phyloP scores from a whole-genome alignment of 2,113 vertebrate species.

The Danio rerio region DNA sequence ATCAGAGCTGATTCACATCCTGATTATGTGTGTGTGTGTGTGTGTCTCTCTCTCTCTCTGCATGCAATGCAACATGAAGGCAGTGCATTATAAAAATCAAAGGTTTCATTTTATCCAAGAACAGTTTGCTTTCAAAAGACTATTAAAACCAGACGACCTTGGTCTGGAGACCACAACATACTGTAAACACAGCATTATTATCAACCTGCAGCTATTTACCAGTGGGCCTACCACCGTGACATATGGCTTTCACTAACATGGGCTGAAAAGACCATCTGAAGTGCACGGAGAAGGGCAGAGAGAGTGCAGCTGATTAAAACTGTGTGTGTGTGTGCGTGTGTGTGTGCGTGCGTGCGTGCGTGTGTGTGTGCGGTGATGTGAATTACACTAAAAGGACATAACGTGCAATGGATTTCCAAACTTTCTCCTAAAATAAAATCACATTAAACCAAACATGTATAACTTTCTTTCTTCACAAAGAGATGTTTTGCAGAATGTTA shows the following conservation, averaged over 20 bases:
- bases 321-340: constrained; percentile 10
- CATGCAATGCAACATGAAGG: constrained; percentile 38
- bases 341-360: neutral
- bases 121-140: constrained; percentile 64
- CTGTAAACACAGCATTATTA: constrained; percentile 69
- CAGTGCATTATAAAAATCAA: constrained; percentile 47
- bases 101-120: constrained; percentile 51
- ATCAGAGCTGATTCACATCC: constrained; percentile 5
- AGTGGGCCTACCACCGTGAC: constrained; percentile 51
- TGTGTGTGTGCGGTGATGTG: neutral
- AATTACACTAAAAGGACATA: neutral
- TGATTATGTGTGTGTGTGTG: neutral
- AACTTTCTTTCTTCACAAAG: neutral
- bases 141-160: constrained; percentile 71
- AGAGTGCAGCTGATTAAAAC: constrained; percentile 15
- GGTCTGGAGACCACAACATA: constrained; percentile 59
- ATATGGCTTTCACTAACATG: constrained; percentile 60
- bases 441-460: neutral
- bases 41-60: constrained; percentile 1
- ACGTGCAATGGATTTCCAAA: neutral
- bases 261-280: constrained; percentile 25
- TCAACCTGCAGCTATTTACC: constrained; percentile 64
- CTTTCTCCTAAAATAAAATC: neutral
- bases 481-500: neutral
- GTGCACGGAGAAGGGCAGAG: constrained; percentile 9